Percentiles rank a stretch among this genome's conserved stretches.
Conservation (phyloP, 1,140 invertebrate genomes). For the Dendrolimus punctatus region DNA sequence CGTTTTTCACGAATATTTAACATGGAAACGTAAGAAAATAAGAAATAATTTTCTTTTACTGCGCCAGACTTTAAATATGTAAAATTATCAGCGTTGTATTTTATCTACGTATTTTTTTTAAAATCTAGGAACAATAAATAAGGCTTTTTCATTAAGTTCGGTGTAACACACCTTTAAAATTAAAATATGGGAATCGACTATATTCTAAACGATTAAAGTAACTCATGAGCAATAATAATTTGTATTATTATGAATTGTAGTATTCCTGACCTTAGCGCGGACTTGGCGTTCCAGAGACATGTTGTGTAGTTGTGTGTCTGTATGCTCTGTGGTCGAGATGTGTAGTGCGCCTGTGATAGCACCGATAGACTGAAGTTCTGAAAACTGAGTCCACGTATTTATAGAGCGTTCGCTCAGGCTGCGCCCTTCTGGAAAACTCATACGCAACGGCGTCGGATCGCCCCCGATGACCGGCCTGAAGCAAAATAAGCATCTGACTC, state of each 20-base stretch:
- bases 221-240: too few relatives aligned
- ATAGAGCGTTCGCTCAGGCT: slow-evolving; percentile 50
- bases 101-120: too few relatives aligned
- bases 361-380: slow-evolving; percentile 66
- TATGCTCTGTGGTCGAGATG: slow-evolving; percentile 41
- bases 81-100: too few relatives aligned
- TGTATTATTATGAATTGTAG: slow-evolving; percentile 16
- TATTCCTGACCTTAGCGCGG: slow-evolving; percentile 78
- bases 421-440: slow-evolving; percentile 65
- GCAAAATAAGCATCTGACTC: slow-evolving; percentile 63
- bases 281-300: slow-evolving; percentile 89
- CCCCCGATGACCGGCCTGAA: slow-evolving; percentile 34
- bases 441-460: slow-evolving; percentile 24
- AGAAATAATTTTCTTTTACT: too few relatives aligned
- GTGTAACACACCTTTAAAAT: too few relatives aligned
- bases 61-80: too few relatives aligned
- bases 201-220: too few relatives aligned
- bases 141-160: too few relatives aligned
- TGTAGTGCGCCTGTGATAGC: slow-evolving; percentile 38
- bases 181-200: too few relatives aligned
- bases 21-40: too few relatives aligned
- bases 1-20: too few relatives aligned
- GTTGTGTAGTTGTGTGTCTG: slow-evolving; percentile 59
- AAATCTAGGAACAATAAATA: too few relatives aligned
- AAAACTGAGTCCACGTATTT: slow-evolving; percentile 57